Base-by-base conservation (phyloP, 1,140 invertebrate genomes). In the Drosophila malerkotliana region DNA sequence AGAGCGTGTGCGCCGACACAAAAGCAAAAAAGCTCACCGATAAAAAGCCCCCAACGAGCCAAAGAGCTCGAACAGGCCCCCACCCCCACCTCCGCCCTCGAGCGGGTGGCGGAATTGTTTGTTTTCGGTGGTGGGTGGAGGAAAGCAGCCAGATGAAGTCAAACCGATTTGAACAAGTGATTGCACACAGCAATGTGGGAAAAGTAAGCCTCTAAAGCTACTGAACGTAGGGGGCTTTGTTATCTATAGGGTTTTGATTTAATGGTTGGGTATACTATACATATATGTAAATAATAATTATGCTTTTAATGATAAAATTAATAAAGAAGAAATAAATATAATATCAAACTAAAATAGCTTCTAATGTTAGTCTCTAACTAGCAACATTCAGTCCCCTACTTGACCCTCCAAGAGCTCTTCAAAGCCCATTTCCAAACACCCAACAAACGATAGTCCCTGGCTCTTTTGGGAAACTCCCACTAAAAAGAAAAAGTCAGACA, bases 401-500 rank as follows among this genome's bases (percentile, higher is more conserved):
- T 71, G 75, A 67, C 67, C 58, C 41, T 34, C 73, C 47, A 66
- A 87, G 74, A 72, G 69, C 52, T 73, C 74, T 78, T 78, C 60
- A 78, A 76, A 48, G 45, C 39, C 78, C 64, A 78, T 78, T 76
- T 75, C 7, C 28, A 73, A 78, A 75, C 75, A 66, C 82, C 63
- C 79, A 63, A 62, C 34, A 58, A 30, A 30, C 1, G 2, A 24
- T 21, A 18, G 15, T 18, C 15, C 15, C 15, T 18, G 10, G 3
- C 8, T 28, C 15, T 63, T 75, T 75, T 75, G 64, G 55, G 77
- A 71, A 75, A 78, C 82, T 78, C 74, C 82, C 81, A 81, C 82
- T 72, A 78, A 72, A 67, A 77, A 79, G 77, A 82, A 87, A 85
- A 85, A 82, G 68, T 69, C 74, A 87, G 78, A 78, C 81, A 81